Evolutionary conservation across 2,888 invertebrate species (phyloP).

Genomic region (Phalera bucephala): DNA sequence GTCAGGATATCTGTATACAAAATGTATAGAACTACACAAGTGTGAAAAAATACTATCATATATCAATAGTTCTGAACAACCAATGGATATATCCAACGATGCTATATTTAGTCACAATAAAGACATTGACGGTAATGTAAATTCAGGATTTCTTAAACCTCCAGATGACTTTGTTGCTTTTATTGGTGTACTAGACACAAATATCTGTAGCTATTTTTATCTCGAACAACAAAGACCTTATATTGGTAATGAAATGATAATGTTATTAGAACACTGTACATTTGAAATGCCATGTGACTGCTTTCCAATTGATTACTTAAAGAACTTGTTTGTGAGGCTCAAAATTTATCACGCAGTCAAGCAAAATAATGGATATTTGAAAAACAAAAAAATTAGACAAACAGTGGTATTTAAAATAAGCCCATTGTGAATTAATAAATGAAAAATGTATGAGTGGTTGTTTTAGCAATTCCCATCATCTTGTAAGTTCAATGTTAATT

Average conservation of each 20-base stretch:
- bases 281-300: conserved; percentile 6
- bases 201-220: conserved; percentile 1
- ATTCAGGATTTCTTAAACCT: conserved; percentile 4
- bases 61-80: conserved; percentile 6
- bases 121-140: conserved; percentile 3
- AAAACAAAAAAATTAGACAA: too few species aligned
- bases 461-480: too few species aligned
- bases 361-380: conserved; percentile 3
- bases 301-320: conserved; percentile 4
- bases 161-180: conserved; percentile 3
- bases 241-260: conserved; percentile 3
- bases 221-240: neutral
- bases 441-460: too few species aligned
- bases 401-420: too few species aligned
- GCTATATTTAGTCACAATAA: conserved; percentile 2
- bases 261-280: neutral
- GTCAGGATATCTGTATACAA: conserved; percentile 12
- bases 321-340: conserved; percentile 4
- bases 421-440: too few species aligned
- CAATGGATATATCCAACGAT: too few species aligned
- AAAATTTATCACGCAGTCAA: conserved; percentile 5
- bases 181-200: conserved; percentile 2
- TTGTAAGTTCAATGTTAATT: too few species aligned
- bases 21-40: conserved; percentile 10
- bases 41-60: conserved; percentile 12